phyloP scores from a whole-genome alignment of 1,140 invertebrate genomes.

The Pseudomyrmex sp. region DNA sequence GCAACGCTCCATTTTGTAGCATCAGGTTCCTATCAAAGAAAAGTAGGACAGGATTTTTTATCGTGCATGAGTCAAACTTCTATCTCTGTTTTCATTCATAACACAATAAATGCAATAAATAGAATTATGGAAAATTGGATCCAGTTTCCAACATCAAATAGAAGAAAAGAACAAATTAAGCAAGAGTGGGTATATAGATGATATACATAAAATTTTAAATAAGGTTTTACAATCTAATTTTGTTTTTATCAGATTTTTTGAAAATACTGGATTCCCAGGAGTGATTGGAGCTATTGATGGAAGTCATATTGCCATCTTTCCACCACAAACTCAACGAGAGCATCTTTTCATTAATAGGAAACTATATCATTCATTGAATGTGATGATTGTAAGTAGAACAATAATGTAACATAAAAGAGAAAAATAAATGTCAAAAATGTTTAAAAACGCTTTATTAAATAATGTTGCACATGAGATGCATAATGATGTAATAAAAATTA shows the following conservation, averaged over 20 bases:
- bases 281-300: constrained; percentile 6
- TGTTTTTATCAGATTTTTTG: constrained; percentile 3
- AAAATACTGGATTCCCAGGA: constrained; percentile 20
- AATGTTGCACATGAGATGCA: neutral
- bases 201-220: neutral
- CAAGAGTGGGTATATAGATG: neutral
- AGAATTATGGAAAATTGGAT: constrained; percentile 8
- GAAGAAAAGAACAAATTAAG: constrained; percentile 36
- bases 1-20: constrained; percentile 5
- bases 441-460: neutral
- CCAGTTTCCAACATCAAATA: constrained; percentile 2
- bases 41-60: constrained; percentile 7
- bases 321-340: neutral
- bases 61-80: constrained; percentile 16
- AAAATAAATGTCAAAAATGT: neutral
- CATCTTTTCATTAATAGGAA: constrained; percentile 11
- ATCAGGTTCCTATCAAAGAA: constrained; percentile 15
- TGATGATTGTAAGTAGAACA: constrained; percentile 18
- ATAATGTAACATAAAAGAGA: too few species aligned
- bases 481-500: neutral
- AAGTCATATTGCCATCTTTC: constrained; percentile 2
- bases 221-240: constrained; percentile 1
- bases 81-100: neutral
- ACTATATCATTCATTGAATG: constrained; percentile 19
- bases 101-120: constrained; percentile 13